These are phyloP conservation scores for Protonibea diacanthus DNA, from an alignment of 2,797 vertebrate species.

Conservation along the genomic window DNA sequence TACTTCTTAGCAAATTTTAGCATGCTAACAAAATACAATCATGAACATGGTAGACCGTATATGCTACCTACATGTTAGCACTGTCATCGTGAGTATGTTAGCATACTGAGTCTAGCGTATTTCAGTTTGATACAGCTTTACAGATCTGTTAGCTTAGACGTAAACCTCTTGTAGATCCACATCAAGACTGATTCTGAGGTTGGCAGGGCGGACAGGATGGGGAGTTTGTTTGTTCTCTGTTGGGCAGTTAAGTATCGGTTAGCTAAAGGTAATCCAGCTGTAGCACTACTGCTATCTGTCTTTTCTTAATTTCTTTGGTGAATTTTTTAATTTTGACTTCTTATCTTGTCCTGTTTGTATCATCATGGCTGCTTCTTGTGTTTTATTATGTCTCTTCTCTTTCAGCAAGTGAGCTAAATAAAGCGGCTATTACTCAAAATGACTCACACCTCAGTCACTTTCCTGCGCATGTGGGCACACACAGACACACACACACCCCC, in stretches of 20 bases:
- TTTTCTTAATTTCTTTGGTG: not conserved
- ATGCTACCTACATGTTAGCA: not conserved
- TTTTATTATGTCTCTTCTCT: conserved; percentile 35
- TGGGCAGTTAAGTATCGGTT: not conserved
- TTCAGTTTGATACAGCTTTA: not conserved
- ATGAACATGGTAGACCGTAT: not conserved
- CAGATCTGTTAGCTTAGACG: not conserved
- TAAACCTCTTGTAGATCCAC: not conserved
- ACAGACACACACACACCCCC: conserved; percentile 20
- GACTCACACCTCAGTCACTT: conserved; percentile 65
- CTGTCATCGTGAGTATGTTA: not conserved
- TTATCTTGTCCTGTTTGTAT: not conserved
- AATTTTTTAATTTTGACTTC: not conserved
- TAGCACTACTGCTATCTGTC: not conserved
- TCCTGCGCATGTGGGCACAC: conserved; percentile 22
- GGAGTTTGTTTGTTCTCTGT: not conserved
- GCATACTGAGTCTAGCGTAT: not conserved
- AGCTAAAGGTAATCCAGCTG: not conserved
- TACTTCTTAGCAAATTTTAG: not conserved
- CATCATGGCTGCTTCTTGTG: not conserved
- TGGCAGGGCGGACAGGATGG: not conserved
- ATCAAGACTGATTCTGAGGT: not conserved
- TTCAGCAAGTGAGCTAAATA: conserved; percentile 54
- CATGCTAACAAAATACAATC: not conserved
- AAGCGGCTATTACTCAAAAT: conserved; percentile 71